These are phyloP conservation scores for Ceratina japonica DNA, from an alignment of 1,140 invertebrate species.

Conservation along the genomic window DNA sequence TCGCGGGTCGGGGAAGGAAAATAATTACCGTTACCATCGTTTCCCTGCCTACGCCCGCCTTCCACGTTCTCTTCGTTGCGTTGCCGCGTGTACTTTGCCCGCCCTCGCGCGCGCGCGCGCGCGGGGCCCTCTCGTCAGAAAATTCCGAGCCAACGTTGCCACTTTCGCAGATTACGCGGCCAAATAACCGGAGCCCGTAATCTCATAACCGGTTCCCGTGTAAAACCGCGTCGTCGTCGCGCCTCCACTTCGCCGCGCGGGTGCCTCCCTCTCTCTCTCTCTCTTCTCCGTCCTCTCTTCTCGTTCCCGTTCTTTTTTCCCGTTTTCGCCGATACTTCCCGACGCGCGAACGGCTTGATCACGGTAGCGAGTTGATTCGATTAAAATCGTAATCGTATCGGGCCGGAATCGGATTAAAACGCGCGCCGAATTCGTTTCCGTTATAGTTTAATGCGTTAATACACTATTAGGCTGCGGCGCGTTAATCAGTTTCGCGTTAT, in stretches of 20 bases:
- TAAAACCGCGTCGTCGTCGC: conserved; percentile 3
- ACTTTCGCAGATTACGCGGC: conserved; percentile 52
- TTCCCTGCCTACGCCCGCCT: conserved; percentile 36
- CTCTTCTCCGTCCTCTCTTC: neutral
- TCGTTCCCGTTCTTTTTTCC: neutral
- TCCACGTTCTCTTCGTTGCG: conserved; percentile 36
- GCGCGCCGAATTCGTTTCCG: conserved; percentile 27
- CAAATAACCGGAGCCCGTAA: conserved; percentile 41
- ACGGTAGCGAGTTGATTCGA: conserved; percentile 27
- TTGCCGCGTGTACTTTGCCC: neutral
- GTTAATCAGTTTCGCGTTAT: conserved; percentile 37
- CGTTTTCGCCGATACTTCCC: neutral
- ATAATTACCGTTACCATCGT: conserved; percentile 67
- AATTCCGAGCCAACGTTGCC: conserved; percentile 44
- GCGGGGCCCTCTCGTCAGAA: conserved; percentile 16
- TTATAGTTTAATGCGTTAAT: conserved; percentile 39
- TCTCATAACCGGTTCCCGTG: conserved; percentile 21
- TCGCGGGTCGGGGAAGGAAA: conserved; percentile 61
- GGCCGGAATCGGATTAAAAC: conserved; percentile 26
- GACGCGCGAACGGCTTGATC: conserved; percentile 14
- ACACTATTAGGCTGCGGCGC: conserved; percentile 14
- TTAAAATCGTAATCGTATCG: conserved; percentile 35
- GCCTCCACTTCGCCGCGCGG: too few species aligned
- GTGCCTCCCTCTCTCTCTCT: neutral
- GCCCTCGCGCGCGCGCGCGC: neutral